phyloP scores from a whole-genome alignment of 92 coral and sea anemone genomes.

The Meandrina meandrites region DNA sequence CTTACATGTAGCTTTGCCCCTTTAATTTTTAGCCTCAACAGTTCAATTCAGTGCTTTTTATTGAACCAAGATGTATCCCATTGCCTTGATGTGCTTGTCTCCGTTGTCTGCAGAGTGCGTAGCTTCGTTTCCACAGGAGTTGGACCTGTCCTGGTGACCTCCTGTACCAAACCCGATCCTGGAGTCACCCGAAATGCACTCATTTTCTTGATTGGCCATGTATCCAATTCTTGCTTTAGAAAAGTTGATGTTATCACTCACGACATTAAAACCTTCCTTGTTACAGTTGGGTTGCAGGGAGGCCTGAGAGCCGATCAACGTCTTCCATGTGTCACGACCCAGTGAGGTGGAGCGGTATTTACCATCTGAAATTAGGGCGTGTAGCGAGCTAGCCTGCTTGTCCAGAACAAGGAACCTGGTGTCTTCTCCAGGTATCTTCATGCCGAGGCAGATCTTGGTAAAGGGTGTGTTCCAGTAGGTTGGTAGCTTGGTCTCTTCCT shows the following conservation, averaged over 20 bases:
- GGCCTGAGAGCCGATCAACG: constrained; percentile 27
- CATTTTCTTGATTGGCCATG: constrained; percentile 15
- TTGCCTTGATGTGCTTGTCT: constrained; percentile 24
- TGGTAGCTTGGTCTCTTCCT: constrained; percentile 41
- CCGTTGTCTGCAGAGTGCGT: constrained; percentile 8
- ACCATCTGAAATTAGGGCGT: constrained; percentile 30
- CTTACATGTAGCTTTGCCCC: not conserved
- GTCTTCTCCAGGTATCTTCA: constrained; percentile 6
- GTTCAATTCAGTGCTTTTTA: not conserved
- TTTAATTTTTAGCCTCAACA: not conserved
- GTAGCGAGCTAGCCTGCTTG: constrained; percentile 27
- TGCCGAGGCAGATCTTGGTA: constrained; percentile 38
- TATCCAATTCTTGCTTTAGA: constrained; percentile 41
- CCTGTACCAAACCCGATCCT: constrained; percentile 54
- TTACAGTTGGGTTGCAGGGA: constrained; percentile 31
- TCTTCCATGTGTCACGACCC: constrained; percentile 32
- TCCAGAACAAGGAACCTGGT: constrained; percentile 32
- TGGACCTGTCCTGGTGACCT: constrained; percentile 3
- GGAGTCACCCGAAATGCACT: constrained; percentile 21
- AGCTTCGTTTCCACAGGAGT: constrained; percentile 43
- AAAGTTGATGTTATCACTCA: not conserved
- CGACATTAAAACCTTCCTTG: constrained; percentile 41
- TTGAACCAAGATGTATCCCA: constrained; percentile 45
- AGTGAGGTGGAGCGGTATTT: constrained; percentile 2
- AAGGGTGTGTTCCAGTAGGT: constrained; percentile 51